Evolutionary conservation across 2,888 invertebrate species (phyloP), one percentile per base, ranked within the genome.

Genomic region (Eumacrocentrus americanus): DNA sequence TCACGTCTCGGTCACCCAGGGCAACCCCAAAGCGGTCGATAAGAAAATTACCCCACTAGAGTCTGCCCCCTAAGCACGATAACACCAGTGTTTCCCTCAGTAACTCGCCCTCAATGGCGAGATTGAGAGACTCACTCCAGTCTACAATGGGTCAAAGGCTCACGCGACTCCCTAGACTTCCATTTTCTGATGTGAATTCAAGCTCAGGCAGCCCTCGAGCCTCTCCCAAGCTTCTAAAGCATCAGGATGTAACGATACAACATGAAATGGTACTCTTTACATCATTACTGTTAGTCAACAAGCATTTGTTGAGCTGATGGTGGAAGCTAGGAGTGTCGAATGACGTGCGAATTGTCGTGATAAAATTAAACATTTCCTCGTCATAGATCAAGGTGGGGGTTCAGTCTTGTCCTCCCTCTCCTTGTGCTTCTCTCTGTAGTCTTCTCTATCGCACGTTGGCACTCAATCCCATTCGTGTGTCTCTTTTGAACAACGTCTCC

Each of bases 91-190:
- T 37, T 46, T 23, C 12, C n/a, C 12, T 12, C 14, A 6, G 46
- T 46, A 4, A 14, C 12, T 29, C 35, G 34, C 44, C 16, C 50
- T 40, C 42, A 18, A 42, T 58, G 35, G 14, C 23, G 22, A 20
- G 20, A 16, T 25, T n/a, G n/a, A n/a, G n/a, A n/a, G n/a, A n/a
- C n/a, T n/a, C n/a, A n/a, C n/a, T n/a, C 42, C 68, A 66, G 70
- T 48, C 12, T 67, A 61, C 59, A 59, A 77, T 77, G 78, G 77
- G 78, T 47, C 64, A 70, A 23, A 74, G 70, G 61, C 63, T 76
- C 37, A 69, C 76, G 12, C 71, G 63, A 22, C 58, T 77, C 20
- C 56, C 71, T 2, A 66, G 70, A 66, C 64, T 65, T 16, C 62
- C 68, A 22, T 56, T 74, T 12, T 76, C 76, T 18, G 58, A 58